These are phyloP conservation scores for Chrysopa pallens DNA, from an alignment of 1,140 invertebrate species.

Conservation along the genomic window DNA sequence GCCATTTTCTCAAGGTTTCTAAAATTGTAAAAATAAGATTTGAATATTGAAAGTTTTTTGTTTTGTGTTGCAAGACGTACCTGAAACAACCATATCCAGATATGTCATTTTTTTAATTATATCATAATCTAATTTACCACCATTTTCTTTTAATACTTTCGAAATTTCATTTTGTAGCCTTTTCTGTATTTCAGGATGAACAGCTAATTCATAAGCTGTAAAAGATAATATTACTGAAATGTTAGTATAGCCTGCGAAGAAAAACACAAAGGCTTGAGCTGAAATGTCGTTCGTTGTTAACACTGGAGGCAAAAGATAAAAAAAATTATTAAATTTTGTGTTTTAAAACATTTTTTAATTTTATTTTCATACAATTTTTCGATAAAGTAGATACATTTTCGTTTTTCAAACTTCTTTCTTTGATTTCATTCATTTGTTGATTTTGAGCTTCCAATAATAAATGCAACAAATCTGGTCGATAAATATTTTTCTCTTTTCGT, in stretches of 20 bases:
- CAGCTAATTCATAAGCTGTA: constrained; percentile 25
- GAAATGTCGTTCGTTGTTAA: constrained; percentile 25
- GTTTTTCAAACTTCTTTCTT: constrained; percentile 16
- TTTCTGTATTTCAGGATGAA: constrained; percentile 32
- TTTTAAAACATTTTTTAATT: neutral
- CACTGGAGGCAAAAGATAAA: constrained; percentile 3
- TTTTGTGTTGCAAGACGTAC: constrained; percentile 5
- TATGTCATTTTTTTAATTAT: constrained; percentile 22
- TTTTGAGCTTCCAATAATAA: constrained; percentile 19
- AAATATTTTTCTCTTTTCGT: constrained; percentile 16
- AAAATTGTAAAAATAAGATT: constrained; percentile 10
- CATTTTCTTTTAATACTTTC: constrained; percentile 17
- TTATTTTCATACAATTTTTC: neutral
- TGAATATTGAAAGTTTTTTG: neutral
- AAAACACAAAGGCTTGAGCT: constrained; percentile 30
- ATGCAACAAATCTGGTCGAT: constrained; percentile 21
- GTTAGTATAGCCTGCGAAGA: constrained; percentile 32
- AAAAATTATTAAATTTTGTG: neutral
- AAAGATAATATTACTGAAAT: constrained; percentile 21
- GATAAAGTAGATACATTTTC: neutral
- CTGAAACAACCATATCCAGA: constrained; percentile 25
- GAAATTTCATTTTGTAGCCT: constrained; percentile 35
- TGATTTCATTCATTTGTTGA: constrained; percentile 21
- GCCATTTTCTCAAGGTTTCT: constrained; percentile 37
- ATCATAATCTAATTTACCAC: constrained; percentile 23